Percentiles rank a stretch among this genome's conserved stretches.
These are phyloP conservation scores for Hofmannophila pseudospretella DNA, from an alignment of 2,888 invertebrate genomes.

Conservation along the genomic window DNA sequence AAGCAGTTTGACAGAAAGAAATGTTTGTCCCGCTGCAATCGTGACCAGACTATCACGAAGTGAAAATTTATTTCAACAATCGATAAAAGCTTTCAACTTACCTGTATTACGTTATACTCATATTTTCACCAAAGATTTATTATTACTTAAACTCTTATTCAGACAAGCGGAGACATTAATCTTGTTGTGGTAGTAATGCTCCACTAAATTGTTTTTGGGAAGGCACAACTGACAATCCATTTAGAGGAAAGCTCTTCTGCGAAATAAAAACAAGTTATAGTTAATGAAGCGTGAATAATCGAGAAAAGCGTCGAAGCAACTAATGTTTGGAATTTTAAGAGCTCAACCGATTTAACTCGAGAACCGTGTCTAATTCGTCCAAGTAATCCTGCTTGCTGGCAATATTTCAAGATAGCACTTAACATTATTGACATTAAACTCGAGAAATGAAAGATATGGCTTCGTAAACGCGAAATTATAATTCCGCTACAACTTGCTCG, in stretches of 20 bases:
- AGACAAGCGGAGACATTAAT: slow-evolving; percentile 46
- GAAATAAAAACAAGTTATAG: slow-evolving; percentile 44
- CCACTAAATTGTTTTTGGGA: slow-evolving; percentile 53
- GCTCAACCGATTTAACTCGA: slow-evolving; percentile 32
- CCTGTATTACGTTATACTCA: slow-evolving; percentile 22
- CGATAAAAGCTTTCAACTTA: slow-evolving; percentile 28
- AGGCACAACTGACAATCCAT: slow-evolving; percentile 47
- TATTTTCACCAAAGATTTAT: slow-evolving; percentile 45
- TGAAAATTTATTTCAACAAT: slow-evolving; percentile 45
- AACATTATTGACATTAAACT: slow-evolving; percentile 44
- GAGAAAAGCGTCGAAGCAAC: slow-evolving; percentile 36
- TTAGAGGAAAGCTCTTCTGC: slow-evolving; percentile 39
- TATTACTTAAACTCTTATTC: slow-evolving; percentile 49
- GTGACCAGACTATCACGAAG: slow-evolving; percentile 48
- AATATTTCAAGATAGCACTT: slow-evolving; percentile 62
- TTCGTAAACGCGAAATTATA: slow-evolving; percentile 29
- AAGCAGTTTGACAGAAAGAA: slow-evolving; percentile 19
- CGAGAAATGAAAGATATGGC: slow-evolving; percentile 27
- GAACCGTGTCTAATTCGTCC: slow-evolving; percentile 25
- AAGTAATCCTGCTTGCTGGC: slow-evolving; percentile 37
- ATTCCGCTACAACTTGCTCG: slow-evolving; percentile 21
- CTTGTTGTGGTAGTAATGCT: slow-evolving; percentile 43
- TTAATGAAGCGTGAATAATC: slow-evolving; percentile 56
- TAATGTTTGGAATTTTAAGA: slow-evolving; percentile 36
- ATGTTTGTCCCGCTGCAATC: slow-evolving; percentile 34